Conservation (phyloP, 2,888 invertebrate genomes). For the Crematogaster levior region DNA sequence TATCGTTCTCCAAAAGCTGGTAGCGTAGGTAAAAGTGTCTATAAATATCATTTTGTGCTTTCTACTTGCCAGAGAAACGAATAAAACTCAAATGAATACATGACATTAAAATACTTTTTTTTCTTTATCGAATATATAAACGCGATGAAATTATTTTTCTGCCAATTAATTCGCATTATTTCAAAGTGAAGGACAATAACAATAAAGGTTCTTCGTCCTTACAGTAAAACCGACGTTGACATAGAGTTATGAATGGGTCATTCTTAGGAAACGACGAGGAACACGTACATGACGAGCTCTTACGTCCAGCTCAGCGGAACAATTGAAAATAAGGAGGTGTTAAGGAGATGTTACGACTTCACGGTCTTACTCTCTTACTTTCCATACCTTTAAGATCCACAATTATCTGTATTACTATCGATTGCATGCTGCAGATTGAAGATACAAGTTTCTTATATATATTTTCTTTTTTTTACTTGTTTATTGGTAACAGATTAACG, state of each 20-base stretch:
- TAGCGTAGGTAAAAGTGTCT: background rate
- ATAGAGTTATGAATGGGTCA: constrained; percentile 63
- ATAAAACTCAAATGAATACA: background rate
- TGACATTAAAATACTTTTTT: background rate
- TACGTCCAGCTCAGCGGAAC: constrained; percentile 72
- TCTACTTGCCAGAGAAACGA: background rate
- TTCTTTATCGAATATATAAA: background rate
- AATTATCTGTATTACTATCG: constrained; percentile 12
- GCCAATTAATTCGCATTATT: constrained; percentile 17
- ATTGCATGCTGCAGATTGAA: background rate
- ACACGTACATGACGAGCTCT: constrained; percentile 65
- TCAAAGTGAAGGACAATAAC: constrained; percentile 49
- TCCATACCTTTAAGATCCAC: background rate
- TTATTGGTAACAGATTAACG: background rate
- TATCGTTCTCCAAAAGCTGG: constrained; percentile 14
- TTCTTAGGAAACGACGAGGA: constrained; percentile 69
- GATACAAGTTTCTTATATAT: background rate
- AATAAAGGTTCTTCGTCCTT: constrained; percentile 49
- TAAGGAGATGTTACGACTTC: constrained; percentile 56
- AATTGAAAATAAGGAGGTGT: constrained; percentile 76
- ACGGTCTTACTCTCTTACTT: constrained; percentile 25
- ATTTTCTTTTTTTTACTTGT: no score
- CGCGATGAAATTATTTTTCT: background rate
- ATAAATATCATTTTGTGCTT: background rate
- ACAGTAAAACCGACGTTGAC: constrained; percentile 38